Conservation (phyloP, 2,888 invertebrate species). For the Strigamia transsilvanica region DNA sequence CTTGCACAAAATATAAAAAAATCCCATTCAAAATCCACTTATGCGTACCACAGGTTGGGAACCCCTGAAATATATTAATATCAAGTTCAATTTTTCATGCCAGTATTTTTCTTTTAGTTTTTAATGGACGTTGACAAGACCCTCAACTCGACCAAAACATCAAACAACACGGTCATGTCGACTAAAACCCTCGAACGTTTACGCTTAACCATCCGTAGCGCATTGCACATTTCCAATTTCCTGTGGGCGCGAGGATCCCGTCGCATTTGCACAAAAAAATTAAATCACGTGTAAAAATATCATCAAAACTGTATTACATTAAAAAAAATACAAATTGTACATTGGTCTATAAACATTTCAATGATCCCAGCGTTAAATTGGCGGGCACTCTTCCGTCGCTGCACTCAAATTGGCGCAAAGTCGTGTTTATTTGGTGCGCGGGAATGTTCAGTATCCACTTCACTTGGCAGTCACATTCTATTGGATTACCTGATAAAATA, state of each 20-base stretch:
- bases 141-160: background rate
- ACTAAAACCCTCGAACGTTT: background rate
- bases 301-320: no score
- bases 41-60: no score
- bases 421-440: background rate
- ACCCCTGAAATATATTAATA: no score
- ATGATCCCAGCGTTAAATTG: background rate
- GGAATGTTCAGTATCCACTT: slow-evolving; percentile 10
- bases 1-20: no score
- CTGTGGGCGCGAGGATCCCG: background rate
- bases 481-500: slow-evolving; percentile 13
- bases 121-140: background rate
- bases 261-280: background rate
- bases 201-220: background rate
- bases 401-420: background rate
- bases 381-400: background rate
- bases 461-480: background rate
- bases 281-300: background rate
- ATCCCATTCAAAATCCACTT: no score
- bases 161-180: background rate
- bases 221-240: background rate
- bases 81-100: background rate
- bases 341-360: background rate
- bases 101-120: background rate
- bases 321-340: background rate